Evolutionary conservation across 2,797 vertebrate species (phyloP).

Genomic region (Syngnathus rostellatus): DNA sequence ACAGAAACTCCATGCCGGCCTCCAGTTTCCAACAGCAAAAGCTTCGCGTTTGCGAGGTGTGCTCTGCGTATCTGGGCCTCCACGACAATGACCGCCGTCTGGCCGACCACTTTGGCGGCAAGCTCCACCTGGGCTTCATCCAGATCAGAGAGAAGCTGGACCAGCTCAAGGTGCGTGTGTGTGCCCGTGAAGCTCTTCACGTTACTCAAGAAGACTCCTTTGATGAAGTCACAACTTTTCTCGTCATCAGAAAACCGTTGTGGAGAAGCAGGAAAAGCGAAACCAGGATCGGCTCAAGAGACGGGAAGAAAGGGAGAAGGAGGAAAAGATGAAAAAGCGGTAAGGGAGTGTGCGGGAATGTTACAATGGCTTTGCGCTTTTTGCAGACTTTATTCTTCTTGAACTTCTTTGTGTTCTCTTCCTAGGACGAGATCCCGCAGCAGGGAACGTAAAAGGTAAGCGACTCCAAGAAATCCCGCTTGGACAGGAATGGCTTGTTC

Average conservation of each 20-base stretch:
- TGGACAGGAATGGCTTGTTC: not conserved
- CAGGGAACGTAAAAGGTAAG: constrained; percentile 82
- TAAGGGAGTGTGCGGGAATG: constrained; percentile 36
- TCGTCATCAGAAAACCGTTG: constrained; percentile 81
- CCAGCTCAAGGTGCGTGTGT: constrained; percentile 77
- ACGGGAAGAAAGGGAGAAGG: constrained; percentile 88
- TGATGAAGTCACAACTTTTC: not conserved
- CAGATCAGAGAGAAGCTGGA: constrained; percentile 97
- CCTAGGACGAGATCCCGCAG: constrained; percentile 86
- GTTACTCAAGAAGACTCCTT: not conserved
- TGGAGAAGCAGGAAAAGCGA: constrained; percentile 90
- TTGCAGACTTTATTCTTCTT: too few relatives aligned
- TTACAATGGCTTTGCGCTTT: too few relatives aligned
- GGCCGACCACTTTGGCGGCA: constrained; percentile 96
- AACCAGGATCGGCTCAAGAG: constrained; percentile 91
- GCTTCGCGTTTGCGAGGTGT: constrained; percentile 94
- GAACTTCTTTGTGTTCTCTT: constrained; percentile 3
- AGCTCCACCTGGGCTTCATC: constrained; percentile 97
- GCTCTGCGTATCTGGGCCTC: constrained; percentile 94
- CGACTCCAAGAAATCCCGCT: not conserved
- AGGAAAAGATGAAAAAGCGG: constrained; percentile 81
- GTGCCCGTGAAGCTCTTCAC: not conserved
- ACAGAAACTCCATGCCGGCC: constrained; percentile 97
- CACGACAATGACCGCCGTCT: constrained; percentile 96
- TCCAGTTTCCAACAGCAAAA: constrained; percentile 99